phyloP scores from a whole-genome alignment of 2,113 vertebrate genomes.

The Aphelocoma coerulescens region DNA sequence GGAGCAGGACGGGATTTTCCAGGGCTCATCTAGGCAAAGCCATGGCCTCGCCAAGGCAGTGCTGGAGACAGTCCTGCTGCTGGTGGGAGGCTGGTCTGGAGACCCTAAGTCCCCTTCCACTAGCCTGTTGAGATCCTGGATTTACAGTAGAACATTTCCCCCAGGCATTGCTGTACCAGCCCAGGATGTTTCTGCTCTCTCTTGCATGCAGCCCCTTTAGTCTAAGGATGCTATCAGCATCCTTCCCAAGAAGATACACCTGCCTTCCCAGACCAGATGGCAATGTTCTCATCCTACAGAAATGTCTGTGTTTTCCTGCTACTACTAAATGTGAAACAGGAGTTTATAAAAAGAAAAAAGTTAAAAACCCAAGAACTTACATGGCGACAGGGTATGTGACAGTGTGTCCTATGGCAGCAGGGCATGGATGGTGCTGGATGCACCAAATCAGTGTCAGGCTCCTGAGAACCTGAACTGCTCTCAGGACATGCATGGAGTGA shows the following conservation, averaged over 20 bases:
- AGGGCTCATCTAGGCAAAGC: neutral
- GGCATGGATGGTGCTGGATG: neutral
- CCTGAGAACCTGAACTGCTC: neutral
- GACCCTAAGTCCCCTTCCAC: neutral
- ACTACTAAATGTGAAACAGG: neutral
- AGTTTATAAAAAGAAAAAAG: neutral
- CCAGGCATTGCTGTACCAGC: neutral
- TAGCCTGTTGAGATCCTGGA: neutral
- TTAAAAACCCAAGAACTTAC: neutral
- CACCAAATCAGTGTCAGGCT: neutral
- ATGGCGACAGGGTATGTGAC: neutral
- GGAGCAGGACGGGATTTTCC: neutral
- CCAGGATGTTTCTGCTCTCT: neutral
- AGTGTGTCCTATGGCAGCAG: neutral
- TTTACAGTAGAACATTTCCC: neutral
- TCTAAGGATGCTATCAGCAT: neutral
- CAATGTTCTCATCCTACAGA: neutral
- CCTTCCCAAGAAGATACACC: neutral
- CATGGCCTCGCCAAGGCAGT: rapidly evolving
- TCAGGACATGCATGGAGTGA: neutral
- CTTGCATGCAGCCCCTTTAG: neutral
- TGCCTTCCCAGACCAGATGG: neutral
- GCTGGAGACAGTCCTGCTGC: neutral
- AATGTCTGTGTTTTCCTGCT: neutral
- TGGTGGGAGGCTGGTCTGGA: neutral